Evolutionary conservation across 2,113 vertebrate genomes (phyloP).

Genomic region (Synchiropus splendidus): DNA sequence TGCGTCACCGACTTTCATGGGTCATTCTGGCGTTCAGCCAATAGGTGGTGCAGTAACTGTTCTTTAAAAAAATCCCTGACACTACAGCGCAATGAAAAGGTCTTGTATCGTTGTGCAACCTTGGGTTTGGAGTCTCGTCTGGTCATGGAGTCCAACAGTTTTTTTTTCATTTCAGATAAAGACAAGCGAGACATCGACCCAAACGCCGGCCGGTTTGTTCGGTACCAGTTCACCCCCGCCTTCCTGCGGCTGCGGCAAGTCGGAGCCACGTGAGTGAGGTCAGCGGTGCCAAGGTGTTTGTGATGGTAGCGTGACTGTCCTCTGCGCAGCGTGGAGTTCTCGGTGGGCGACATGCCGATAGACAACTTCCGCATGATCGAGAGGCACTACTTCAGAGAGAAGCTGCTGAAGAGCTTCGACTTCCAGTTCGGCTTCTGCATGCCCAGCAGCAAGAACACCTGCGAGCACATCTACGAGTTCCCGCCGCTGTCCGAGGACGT

Average conservation of each 20-base stretch:
- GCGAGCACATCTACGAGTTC: conserved; percentile 98
- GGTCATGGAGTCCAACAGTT: too few species aligned
- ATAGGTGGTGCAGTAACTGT: too few species aligned
- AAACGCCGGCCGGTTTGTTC: conserved; percentile 89
- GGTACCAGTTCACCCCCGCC: conserved; percentile 95
- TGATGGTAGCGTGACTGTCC: not conserved
- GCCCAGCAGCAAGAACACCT: conserved; percentile 96
- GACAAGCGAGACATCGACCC: conserved; percentile 82
- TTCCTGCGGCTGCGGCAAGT: conserved; percentile 91
- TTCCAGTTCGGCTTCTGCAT: conserved; percentile 99
- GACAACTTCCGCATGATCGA: conserved; percentile 99
- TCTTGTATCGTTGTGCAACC: too few species aligned
- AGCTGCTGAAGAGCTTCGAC: conserved; percentile 94
- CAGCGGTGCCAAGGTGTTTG: not conserved
- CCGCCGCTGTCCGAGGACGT: conserved; percentile 91
- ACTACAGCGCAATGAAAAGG: too few species aligned
- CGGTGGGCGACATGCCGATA: conserved; percentile 90
- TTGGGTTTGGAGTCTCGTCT: too few species aligned
- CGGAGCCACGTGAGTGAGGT: conserved; percentile 89
- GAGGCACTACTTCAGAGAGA: conserved; percentile 93
- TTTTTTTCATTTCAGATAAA: conserved; percentile 47
- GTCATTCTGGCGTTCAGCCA: too few species aligned
- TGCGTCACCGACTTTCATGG: too few species aligned
- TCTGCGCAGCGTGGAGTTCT: conserved; percentile 88
- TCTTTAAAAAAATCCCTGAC: too few species aligned